Base-by-base conservation (phyloP, 35 echinoderm and acorn worm species). In the Amphiura filiformis region DNA sequence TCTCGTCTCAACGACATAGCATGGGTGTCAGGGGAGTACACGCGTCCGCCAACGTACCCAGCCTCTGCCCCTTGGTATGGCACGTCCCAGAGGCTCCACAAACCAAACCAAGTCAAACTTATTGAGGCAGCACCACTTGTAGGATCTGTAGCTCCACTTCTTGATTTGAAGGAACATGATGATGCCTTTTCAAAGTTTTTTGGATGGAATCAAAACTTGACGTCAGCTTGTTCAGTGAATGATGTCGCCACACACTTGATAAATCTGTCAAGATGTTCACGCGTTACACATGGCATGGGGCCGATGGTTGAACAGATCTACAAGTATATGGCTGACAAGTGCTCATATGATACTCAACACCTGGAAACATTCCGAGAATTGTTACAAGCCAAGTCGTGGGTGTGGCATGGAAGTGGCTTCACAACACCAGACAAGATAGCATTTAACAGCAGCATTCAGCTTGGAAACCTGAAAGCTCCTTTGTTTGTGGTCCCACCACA, bases 321-420 rank as follows among this genome's bases (percentile, higher is more conserved):
- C 32, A 20, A 34, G 12, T 70, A 44, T 40, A 15, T 85, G 31
- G 32, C 33, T 56, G 35, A n/a, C n/a, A 37, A 64, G 37, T 61
- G 22, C 36, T 37, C 34, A 26, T 37, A 32, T 18, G 3, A n/a
- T n/a, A n/a, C n/a, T n/a, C n/a, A n/a, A 33, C 44, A 85, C 35
- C 47, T 70, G 22, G 35, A 22, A 20, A 31, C 12, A 11, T 64
- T 17, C 65, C 65, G 32, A 32, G 35, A 85, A 65, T 12, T 1
- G 3, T 20, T 37, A 70, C 44, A 36, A 23, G 31, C 33, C 35
- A 4, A 65, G 5, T 40, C 83, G 11, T 88, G 76, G 86, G 34
- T 88, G 11, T 88, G 86, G 86, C 38, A 80, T 26, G 86, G 86
- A 0, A 57, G 32, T 39, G 86, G 86, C 15, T 88, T 88, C 56